Conservation (phyloP, 2,113 vertebrate species). For the Sminthopsis crassicaudata region DNA sequence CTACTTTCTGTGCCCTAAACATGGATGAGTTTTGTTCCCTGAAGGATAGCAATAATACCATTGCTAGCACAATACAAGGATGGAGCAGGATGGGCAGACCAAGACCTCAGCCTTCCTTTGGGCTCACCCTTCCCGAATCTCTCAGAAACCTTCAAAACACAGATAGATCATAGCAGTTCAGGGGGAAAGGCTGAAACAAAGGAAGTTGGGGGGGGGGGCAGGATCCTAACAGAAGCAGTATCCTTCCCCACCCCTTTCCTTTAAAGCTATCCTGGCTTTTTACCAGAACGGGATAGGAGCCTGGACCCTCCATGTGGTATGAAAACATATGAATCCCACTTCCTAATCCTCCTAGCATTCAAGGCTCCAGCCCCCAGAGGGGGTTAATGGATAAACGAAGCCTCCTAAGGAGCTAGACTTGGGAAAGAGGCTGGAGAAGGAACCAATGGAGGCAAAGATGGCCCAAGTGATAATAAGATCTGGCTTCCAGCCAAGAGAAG, state of each 20-base stretch:
- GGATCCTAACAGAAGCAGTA: not conserved
- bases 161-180: not conserved
- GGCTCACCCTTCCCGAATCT: not conserved
- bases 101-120: not conserved
- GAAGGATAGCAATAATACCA: not conserved
- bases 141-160: not conserved
- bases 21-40: not conserved
- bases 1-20: not conserved
- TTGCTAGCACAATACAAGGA: not conserved
- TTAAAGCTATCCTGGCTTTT: not conserved
- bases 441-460: not conserved
- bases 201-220: not conserved
- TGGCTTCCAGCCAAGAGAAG: not conserved
- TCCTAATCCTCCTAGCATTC: conserved; percentile 18
- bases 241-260: not conserved
- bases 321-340: not conserved
- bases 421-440: no score
- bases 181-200: not conserved
- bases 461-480: not conserved
- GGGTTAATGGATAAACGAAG: conserved; percentile 12
- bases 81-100: not conserved
- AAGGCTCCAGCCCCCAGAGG: not conserved
- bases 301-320: not conserved
- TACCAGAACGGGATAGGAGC: not conserved
- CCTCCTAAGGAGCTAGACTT: not conserved